These are phyloP conservation scores for Ammodytes dubius DNA, from an alignment of 2,113 vertebrate species.

Conservation along the genomic window DNA sequence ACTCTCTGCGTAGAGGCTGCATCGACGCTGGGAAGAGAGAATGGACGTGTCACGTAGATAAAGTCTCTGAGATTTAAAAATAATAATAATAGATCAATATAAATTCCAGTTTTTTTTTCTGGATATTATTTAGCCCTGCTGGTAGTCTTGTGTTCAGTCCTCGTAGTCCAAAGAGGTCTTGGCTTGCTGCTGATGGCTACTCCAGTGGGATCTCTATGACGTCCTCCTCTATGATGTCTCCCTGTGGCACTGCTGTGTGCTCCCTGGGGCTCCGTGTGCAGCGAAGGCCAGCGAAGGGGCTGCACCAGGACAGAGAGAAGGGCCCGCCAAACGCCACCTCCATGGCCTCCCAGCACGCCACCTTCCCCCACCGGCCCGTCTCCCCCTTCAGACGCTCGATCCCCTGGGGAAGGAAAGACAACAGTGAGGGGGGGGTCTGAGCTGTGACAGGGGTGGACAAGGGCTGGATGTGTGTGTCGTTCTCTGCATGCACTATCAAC, in stretches of 20 bases:
- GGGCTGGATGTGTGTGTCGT: not conserved
- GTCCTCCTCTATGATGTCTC: constrained; percentile 85
- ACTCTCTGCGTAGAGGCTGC: not conserved
- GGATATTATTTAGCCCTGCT: not conserved
- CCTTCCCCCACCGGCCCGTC: constrained; percentile 87
- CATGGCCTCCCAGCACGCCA: constrained; percentile 86
- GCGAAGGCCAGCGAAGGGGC: constrained; percentile 87
- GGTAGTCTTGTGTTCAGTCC: not conserved
- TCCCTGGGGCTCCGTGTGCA: constrained; percentile 59
- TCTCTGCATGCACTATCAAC: constrained; percentile 27
- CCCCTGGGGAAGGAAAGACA: constrained; percentile 84
- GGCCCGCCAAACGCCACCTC: constrained; percentile 88
- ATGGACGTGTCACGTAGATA: not conserved
- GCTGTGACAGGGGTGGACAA: not conserved
- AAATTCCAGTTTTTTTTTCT: not conserved
- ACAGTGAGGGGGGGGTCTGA: constrained; percentile 2
- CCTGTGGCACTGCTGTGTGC: constrained; percentile 57
- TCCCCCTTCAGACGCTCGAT: constrained; percentile 95
- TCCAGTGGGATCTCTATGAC: constrained; percentile 83
- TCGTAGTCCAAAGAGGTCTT: not conserved
- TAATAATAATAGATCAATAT: constrained; percentile 10
- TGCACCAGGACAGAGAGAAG: constrained; percentile 91
- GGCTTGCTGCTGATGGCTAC: constrained; percentile 25
- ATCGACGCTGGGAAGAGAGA: not conserved
- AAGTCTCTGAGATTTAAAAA: not conserved